Evolutionary conservation across 2,113 vertebrate species (phyloP), one percentile per base, ranked within the genome.

Genomic region (Pterocles gutturalis): DNA sequence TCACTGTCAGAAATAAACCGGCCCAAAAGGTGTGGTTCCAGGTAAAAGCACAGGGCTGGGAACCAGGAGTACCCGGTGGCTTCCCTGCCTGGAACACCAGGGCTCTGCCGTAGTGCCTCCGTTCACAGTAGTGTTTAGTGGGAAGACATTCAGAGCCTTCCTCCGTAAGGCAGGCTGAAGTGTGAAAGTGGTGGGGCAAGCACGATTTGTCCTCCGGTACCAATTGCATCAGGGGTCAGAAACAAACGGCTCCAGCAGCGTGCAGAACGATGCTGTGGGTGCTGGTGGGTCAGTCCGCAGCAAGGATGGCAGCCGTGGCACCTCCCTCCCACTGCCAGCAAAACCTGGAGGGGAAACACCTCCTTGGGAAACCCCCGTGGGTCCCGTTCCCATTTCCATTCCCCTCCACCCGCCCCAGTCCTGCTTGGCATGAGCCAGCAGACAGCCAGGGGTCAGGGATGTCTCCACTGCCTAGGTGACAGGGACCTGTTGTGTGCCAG

Each of bases 1-100:
- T 96, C 86, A 24, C 82, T 65, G 85, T 93, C 95, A 94, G 95
- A 97, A 96, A 96, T 93, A 87, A 89, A 87, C 73, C 15, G 0
- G 80, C 84, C 79, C 62, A 54, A 95, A 78, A 92, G 94, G 97
- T 72, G 96, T 91, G 92, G 96, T 24, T 82, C 57, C 16, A 22
- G 86, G 95, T n/a, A 80, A 79, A 83, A 89, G 89, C 87, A 16
- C 66, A 53, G 71, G 71, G 83, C 91, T 96, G 93, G 87, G 91
- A 95, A 93, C 91, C 57, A 14, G 80, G 34, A 75, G 72, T 46
- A 65, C 38, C 69, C 3, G 38, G 6, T 7, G 76, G 51, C 48
- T 89, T 24, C 79, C 29, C 55, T 31, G 69, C 72, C 13, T 9
- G 38, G 14, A 8, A 5, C 33, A 10, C 17, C 5, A 2, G 60